Base-by-base conservation (phyloP, 2,797 vertebrate genomes). In the Miichthys miiuy region DNA sequence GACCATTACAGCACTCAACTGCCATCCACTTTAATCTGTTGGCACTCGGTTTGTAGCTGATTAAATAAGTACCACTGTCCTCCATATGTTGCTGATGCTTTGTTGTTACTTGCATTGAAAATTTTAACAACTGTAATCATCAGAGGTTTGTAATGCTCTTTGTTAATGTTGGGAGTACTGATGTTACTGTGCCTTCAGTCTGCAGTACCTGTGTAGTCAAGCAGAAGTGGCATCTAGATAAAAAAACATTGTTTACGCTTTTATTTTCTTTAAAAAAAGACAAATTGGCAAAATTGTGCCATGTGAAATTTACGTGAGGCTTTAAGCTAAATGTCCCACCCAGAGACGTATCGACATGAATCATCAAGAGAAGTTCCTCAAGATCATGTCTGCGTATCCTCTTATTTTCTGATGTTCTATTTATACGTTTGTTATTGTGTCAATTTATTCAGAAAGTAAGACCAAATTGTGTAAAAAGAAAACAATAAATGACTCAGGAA, bases 141-240 rank as follows among this genome's bases (percentile, higher is more conserved):
- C 21, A 34, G 34, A 41, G n/a, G 58, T 60, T 71, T 80, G 18
- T 18, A 48, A 74, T 86, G 79, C 54, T 80, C 64, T 84, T 64
- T 75, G 69, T 48, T 89, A 65, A 84, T 70, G 48, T 64, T 77
- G 38, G 34, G 62, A 87, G 80, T 81, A 73, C 83, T 83, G 72
- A 87, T 77, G 84, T 93, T 79, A 85, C 84, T 88, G 93, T 95
- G 94, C 94, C 95, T 96, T 92, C 71, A 75, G 71, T 88, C 83
- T 88, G 84, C 85, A 87, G 69, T 57, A 62, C 79, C 61, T 62
- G 23, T 83, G 72, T 87, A 57, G 67, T 89, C 23, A 38, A 85
- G 83, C 80, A 74, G 69, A 87, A 67, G 70, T 86, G 67, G 56
- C 68, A 72, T 70, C 48, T 47, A 79, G 61, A 72, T 66, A 20